Evolutionary conservation across 2,888 invertebrate species (phyloP).

Genomic region (Sericinus montela): DNA sequence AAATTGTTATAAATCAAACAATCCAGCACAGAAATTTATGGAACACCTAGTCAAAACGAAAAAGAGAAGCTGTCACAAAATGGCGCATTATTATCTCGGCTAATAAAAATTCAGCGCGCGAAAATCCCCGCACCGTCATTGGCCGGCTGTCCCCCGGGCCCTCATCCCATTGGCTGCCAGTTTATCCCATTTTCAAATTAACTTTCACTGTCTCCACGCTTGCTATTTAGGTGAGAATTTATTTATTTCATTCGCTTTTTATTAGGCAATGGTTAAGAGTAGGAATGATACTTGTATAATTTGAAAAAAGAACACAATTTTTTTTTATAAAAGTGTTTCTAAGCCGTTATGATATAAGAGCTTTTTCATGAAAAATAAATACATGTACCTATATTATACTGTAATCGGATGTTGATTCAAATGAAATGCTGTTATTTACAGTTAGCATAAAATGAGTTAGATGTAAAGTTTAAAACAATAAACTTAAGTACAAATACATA

Average conservation of each 20-base stretch:
- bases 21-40: slow-evolving; percentile 1
- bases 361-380: background rate
- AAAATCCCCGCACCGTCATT: slow-evolving; percentile 63
- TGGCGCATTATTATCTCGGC: slow-evolving; percentile 74
- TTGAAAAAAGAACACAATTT: slow-evolving; percentile 11
- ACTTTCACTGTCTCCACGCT: slow-evolving; percentile 68
- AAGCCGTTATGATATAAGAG: slow-evolving; percentile 2
- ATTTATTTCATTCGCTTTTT: slow-evolving; percentile 58
- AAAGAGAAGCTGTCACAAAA: slow-evolving; percentile 69
- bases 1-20: background rate
- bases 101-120: slow-evolving; percentile 80
- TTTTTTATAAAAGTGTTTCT: background rate
- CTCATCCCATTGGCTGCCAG: slow-evolving; percentile 62
- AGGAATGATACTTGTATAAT: slow-evolving; percentile 25
- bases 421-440: too few relatives aligned
- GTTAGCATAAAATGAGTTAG: too few relatives aligned
- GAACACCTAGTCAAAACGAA: slow-evolving; percentile 42
- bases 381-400: too few relatives aligned
- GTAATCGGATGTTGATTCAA: too few relatives aligned
- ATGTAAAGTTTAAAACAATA: too few relatives aligned
- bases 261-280: slow-evolving; percentile 34
- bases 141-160: slow-evolving; percentile 57
- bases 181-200: slow-evolving; percentile 79
- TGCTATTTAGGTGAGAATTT: slow-evolving; percentile 57
- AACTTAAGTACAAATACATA: too few relatives aligned